Conservation (phyloP, 2,113 vertebrate species). For the Poecilia latipinna region DNA sequence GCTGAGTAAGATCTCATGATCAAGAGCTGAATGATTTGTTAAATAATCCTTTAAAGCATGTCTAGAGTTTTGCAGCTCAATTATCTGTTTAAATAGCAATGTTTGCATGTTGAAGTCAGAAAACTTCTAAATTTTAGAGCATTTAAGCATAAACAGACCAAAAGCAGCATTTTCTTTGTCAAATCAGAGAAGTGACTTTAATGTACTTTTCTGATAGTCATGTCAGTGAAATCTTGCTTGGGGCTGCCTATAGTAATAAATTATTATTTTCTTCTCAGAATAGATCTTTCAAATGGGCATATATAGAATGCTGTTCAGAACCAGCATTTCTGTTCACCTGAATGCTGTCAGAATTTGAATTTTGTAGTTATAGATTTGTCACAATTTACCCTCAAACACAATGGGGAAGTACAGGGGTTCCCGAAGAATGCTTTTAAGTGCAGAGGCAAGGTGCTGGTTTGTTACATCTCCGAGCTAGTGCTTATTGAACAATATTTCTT, state of each 20-base stretch:
- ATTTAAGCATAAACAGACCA: neutral
- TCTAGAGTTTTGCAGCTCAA: neutral
- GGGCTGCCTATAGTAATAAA: neutral
- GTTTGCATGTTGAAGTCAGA: neutral
- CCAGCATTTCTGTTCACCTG: neutral
- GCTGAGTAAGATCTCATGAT: constrained; percentile 19
- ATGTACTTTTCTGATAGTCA: no score
- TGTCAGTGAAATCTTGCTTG: neutral
- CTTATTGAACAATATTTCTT: no score
- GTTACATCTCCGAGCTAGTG: no score
- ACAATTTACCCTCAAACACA: neutral
- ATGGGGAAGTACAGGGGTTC: no score
- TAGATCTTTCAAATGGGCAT: neutral
- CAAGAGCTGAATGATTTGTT: constrained; percentile 7
- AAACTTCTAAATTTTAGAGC: neutral
- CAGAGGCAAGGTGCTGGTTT: neutral
- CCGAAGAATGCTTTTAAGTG: neutral
- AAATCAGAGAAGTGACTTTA: neutral
- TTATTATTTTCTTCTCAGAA: neutral
- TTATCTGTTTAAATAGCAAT: neutral
- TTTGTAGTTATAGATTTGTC: neutral
- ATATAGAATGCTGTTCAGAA: neutral
- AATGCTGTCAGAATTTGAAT: no score
- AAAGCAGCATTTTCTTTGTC: neutral
- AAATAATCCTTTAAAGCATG: neutral